A percentile compares a stretch with the other conserved stretches of the same genome.
phyloP scores from a whole-genome alignment of 2,888 invertebrate species.

The Timandra comae region DNA sequence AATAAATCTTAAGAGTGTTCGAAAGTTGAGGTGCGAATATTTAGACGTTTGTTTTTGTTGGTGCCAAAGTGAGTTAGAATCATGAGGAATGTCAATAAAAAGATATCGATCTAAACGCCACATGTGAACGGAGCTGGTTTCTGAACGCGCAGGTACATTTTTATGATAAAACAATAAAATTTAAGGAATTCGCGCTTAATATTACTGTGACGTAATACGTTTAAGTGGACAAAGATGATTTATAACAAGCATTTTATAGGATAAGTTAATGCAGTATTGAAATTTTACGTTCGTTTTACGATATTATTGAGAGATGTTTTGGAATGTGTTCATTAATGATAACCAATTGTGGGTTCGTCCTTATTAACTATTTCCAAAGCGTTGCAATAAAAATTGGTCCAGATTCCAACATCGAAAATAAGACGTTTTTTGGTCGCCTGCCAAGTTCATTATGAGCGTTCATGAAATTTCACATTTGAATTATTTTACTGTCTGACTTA shows the following conservation, averaged over 20 bases:
- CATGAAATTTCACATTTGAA: conserved; percentile 78
- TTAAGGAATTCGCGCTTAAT: conserved; percentile 58
- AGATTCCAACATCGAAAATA: conserved; percentile 76
- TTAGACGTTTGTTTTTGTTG: conserved; percentile 39
- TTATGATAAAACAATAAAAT: conserved; percentile 51
- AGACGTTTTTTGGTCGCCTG: conserved; percentile 75
- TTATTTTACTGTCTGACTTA: conserved; percentile 77
- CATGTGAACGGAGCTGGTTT: conserved; percentile 42
- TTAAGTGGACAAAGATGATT: too few relatives aligned
- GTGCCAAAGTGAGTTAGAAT: conserved; percentile 43
- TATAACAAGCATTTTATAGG: conserved; percentile 24
- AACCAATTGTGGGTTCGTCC: conserved; percentile 55
- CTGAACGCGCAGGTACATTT: conserved; percentile 34
- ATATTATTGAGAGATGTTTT: conserved; percentile 13
- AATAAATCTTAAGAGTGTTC: conserved; percentile 69
- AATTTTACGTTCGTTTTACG: conserved; percentile 25
- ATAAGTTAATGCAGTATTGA: conserved; percentile 26
- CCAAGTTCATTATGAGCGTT: conserved; percentile 78
- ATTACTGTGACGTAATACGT: conserved; percentile 40
- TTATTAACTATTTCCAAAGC: conserved; percentile 67
- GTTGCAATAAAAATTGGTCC: conserved; percentile 75
- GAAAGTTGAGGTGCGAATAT: conserved; percentile 59
- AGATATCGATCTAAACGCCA: conserved; percentile 48
- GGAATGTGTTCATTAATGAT: conserved; percentile 32
- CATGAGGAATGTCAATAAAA: conserved; percentile 54